A percentile compares a stretch with the other conserved stretches of the same genome.
Conservation (phyloP, 2,113 vertebrate genomes). For the Recurvirostra avosetta region DNA sequence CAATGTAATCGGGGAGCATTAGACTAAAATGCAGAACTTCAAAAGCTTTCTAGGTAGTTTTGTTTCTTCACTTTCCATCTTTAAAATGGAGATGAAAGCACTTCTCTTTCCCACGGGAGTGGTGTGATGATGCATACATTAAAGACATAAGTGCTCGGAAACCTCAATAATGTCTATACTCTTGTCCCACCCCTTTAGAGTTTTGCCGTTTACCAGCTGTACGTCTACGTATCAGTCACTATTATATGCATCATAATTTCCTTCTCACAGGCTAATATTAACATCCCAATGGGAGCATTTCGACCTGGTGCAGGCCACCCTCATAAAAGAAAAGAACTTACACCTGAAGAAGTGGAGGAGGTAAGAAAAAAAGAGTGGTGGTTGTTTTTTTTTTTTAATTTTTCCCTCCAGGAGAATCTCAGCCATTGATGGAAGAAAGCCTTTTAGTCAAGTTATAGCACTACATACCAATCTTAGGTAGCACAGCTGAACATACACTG, state of each 20-base stretch:
- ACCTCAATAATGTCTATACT: not conserved
- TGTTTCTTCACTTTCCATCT: not conserved
- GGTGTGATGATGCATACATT: not conserved
- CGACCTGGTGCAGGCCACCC: conserved; percentile 95
- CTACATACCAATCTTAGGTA: not conserved
- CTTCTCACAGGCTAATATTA: conserved; percentile 91
- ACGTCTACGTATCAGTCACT: not conserved
- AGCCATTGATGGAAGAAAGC: not conserved
- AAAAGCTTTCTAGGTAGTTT: not conserved
- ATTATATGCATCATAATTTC: conserved; percentile 5
- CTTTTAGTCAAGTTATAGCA: not conserved
- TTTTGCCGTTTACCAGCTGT: not conserved
- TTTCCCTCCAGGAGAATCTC: not conserved
- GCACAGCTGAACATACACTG: not conserved
- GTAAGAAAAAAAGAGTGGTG: conserved; percentile 70
- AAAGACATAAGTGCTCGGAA: not conserved
- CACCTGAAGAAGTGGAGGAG: conserved; percentile 84
- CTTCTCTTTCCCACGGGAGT: not conserved
- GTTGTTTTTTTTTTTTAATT: not conserved
- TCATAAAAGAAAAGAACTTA: conserved; percentile 90
- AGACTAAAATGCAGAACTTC: not conserved
- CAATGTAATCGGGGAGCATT: not conserved
- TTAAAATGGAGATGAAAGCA: not conserved
- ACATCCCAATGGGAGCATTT: conserved; percentile 98
- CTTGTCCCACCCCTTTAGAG: not conserved